These are phyloP conservation scores for Leucania comma DNA, from an alignment of 2,888 invertebrate species.

Conservation along the genomic window DNA sequence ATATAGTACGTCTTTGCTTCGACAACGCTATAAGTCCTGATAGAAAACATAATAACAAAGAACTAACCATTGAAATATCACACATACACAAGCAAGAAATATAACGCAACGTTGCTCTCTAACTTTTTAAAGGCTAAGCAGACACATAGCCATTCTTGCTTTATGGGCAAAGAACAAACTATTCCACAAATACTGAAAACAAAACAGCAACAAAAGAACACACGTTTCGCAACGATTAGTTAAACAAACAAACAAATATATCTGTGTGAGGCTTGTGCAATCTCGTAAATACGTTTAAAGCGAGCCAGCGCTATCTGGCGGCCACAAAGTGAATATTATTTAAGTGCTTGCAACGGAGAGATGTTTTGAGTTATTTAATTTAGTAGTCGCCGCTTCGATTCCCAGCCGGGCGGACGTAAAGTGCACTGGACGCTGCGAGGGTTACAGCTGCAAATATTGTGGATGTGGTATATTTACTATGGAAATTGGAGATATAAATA, in stretches of 20 bases:
- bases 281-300: conserved; percentile 61
- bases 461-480: conserved; percentile 27
- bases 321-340: conserved; percentile 72
- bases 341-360: conserved; percentile 64
- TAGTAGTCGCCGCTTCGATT: conserved; percentile 71
- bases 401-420: conserved; percentile 62
- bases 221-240: conserved; percentile 22
- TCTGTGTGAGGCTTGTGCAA: conserved; percentile 38
- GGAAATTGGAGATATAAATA: background rate
- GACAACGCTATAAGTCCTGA: too few species aligned
- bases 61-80: too few species aligned
- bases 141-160: background rate
- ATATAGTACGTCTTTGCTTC: too few species aligned
- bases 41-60: background rate
- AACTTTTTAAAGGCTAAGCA: background rate
- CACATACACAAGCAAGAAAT: too few species aligned
- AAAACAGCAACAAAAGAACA: conserved; percentile 18
- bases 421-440: conserved; percentile 57
- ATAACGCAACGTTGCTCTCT: too few species aligned
- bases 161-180: background rate
- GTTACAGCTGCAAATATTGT: background rate
- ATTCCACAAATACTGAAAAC: background rate
- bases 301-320: conserved; percentile 50
- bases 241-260: conserved; percentile 30
- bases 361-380: conserved; percentile 76